Evolutionary conservation across 2,888 invertebrate species (phyloP), one percentile per base, ranked within the genome.

Genomic region (Hyposoter dolosus): DNA sequence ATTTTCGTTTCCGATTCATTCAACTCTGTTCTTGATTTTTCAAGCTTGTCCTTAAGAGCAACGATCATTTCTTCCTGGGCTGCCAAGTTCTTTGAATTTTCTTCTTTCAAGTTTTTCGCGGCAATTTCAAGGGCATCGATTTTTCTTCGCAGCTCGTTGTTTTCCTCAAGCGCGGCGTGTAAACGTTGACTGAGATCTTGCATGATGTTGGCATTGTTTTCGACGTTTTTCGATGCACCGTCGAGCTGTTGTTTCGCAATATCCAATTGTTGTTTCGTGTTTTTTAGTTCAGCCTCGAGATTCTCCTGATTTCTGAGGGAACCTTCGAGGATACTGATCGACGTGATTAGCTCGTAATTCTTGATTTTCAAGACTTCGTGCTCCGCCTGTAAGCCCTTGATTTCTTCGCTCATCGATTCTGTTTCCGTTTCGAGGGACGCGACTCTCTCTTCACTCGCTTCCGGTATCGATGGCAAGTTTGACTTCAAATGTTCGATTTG

Each of bases 231-330:
- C 35, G 95, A 90, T 6, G 93, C 91, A 60, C 94, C 92, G 88
- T 94, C 95, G 32, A 95, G 91, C 69, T 95, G 95, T 89, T 94
- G 94, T 1, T 95, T 91, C 90, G 95, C 94, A 89, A 95, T 94
- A 9, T 94, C 94, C 63, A 95, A 90, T 71, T 95, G 91, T 5
- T 95, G 94, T 91, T 95, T 95, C 87, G 95, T 95, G 90, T 95
- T 95, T 92, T 95, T 95, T 66, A 95, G 89, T 82, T 95, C 95
- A 86, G 95, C 95, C 71, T 95, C 94, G 88, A 96, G 94, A 89
- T 95, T 95, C 47, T 95, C 94, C 4, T 95, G 92, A 87, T 95
- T 95, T 88, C 95, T 95, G 81, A 95, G 94, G 89, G 95, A 95
- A 50, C 94, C 93, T 89, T 94, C 94, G 60, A 89, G 66, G 0